phyloP scores from a whole-genome alignment of 2,113 vertebrate genomes.

The Strigops habroptila region DNA sequence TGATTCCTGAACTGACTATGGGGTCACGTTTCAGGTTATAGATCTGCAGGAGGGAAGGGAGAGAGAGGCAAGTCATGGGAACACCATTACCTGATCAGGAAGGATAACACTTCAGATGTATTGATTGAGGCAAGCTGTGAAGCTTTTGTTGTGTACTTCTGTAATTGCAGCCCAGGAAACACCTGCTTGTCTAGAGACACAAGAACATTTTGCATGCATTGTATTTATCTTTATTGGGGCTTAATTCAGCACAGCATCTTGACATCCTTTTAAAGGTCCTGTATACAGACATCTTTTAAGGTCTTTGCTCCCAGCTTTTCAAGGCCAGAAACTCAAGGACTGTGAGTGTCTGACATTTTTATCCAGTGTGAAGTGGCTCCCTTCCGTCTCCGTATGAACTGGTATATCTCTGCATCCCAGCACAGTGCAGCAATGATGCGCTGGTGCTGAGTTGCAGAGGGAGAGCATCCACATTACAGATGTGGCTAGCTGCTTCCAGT shows the following conservation, averaged over 20 bases:
- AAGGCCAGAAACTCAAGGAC: background rate
- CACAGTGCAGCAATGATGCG: background rate
- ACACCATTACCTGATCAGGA: background rate
- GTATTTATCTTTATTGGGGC: background rate
- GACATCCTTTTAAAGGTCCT: background rate
- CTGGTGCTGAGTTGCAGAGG: background rate
- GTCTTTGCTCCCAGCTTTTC: background rate
- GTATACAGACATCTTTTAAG: background rate
- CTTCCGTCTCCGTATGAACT: background rate
- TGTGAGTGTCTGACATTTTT: background rate
- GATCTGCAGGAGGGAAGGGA: slow-evolving; percentile 4
- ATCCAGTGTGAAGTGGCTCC: background rate
- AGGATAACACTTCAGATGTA: background rate
- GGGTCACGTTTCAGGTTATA: slow-evolving; percentile 3
- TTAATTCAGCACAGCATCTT: background rate
- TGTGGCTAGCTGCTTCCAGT: background rate
- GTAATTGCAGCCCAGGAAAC: background rate
- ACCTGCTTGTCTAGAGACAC: background rate
- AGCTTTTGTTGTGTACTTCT: background rate
- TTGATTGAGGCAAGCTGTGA: slow-evolving; percentile 14
- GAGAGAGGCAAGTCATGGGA: background rate
- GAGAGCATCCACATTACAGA: background rate
- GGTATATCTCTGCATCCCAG: background rate
- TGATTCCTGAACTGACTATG: background rate
- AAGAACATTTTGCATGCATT: background rate